Evolutionary conservation across 2,113 vertebrate species (phyloP).

Genomic region (Ailuropoda melanoleuca): DNA sequence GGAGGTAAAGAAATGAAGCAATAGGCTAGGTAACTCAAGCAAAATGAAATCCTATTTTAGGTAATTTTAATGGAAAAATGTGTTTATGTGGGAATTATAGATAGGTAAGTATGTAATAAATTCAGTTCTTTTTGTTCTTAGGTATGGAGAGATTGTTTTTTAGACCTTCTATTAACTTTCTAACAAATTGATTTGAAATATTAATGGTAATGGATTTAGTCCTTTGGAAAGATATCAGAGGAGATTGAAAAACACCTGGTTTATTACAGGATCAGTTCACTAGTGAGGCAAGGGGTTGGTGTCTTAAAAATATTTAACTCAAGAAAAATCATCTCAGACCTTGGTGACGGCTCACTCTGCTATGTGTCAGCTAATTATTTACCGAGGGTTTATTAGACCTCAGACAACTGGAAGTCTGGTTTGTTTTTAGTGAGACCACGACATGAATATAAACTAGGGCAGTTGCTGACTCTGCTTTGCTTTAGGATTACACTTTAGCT

Average conservation of each 20-base stretch:
- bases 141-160: neutral
- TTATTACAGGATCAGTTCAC: neutral
- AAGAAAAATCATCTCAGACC: neutral
- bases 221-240: neutral
- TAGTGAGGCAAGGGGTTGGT: neutral
- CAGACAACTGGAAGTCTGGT: neutral
- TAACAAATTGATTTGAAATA: neutral
- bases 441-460: neutral
- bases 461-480: neutral
- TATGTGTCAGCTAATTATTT: neutral
- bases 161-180: neutral
- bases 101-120: neutral
- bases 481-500: neutral
- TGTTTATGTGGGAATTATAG: neutral
- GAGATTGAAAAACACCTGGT: neutral
- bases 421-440: neutral
- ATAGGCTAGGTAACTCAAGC: neutral
- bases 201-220: neutral
- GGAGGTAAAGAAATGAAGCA: conserved; percentile 4
- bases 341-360: neutral
- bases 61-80: neutral
- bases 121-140: neutral
- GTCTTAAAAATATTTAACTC: neutral
- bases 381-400: neutral
- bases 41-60: conserved; percentile 8